Conservation (phyloP, 2,797 vertebrate genomes). For the Cuniculus paca region DNA sequence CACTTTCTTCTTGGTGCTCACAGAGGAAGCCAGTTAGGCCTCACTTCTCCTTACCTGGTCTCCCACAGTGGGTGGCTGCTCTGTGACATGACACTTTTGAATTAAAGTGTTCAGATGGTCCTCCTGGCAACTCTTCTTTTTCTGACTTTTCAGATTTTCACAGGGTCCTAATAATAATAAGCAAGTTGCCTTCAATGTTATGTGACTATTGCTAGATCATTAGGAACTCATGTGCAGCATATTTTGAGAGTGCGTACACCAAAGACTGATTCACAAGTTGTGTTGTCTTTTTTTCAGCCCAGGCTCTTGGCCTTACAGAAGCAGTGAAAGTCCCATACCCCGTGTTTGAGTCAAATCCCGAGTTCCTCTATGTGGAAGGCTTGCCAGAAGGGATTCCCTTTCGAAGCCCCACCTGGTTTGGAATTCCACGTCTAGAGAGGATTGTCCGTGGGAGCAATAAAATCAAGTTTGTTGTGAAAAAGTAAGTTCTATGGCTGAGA, state of each 20-base stretch:
- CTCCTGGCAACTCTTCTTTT: neutral
- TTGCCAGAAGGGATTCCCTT: slow-evolving; percentile 92
- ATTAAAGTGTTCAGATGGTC: neutral
- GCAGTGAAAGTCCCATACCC: slow-evolving; percentile 90
- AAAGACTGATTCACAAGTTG: neutral
- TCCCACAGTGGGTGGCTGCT: neutral
- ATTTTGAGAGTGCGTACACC: neutral
- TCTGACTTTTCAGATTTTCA: neutral
- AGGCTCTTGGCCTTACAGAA: slow-evolving; percentile 89
- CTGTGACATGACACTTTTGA: neutral
- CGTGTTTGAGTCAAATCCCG: slow-evolving; percentile 89
- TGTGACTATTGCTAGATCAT: neutral
- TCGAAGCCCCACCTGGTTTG: slow-evolving; percentile 92
- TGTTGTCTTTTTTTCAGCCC: slow-evolving; percentile 82
- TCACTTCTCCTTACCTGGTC: neutral
- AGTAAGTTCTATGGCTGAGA: slow-evolving; percentile 83
- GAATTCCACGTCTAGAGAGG: slow-evolving; percentile 91
- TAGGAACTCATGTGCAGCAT: neutral
- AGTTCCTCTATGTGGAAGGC: slow-evolving; percentile 88
- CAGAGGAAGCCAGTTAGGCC: neutral
- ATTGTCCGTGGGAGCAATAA: slow-evolving; percentile 89
- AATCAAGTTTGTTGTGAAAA: slow-evolving; percentile 91
- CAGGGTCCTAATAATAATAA: neutral
- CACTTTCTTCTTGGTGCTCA: neutral
- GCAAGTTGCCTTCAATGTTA: neutral